Evolutionary conservation across 2,888 invertebrate species (phyloP).

Genomic region (Hypena proboscidalis): DNA sequence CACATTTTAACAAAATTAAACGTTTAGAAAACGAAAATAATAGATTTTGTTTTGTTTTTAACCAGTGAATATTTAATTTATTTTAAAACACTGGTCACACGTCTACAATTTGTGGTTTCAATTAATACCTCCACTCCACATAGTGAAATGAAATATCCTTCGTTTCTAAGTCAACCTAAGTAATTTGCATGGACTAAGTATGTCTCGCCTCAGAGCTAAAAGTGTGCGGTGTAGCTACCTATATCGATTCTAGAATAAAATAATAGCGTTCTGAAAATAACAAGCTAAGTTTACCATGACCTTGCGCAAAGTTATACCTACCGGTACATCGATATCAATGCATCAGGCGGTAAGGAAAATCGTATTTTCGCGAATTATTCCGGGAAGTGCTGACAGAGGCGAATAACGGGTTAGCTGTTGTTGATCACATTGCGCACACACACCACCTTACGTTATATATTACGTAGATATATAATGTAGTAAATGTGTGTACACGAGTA

Average conservation of each 20-base stretch:
- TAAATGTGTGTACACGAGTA: conserved; percentile 33
- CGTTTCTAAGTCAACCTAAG: too few species aligned
- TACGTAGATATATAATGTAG: conserved; percentile 42
- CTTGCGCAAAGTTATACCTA: conserved; percentile 70
- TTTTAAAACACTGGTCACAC: too few species aligned
- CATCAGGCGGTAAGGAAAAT: conserved; percentile 64
- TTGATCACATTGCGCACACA: conserved; percentile 68
- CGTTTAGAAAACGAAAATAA: too few species aligned
- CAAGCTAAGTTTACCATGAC: conserved; percentile 71
- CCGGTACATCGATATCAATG: conserved; percentile 60
- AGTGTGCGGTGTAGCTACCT: neutral
- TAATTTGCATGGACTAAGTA: too few species aligned
- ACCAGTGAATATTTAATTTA: too few species aligned
- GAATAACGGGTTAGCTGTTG: conserved; percentile 79
- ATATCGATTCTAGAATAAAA: conserved; percentile 31
- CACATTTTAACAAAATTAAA: too few species aligned
- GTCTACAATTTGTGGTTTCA: too few species aligned
- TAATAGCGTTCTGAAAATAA: conserved; percentile 54
- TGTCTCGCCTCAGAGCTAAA: too few species aligned
- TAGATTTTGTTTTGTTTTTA: too few species aligned
- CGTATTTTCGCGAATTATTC: conserved; percentile 77
- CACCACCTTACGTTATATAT: conserved; percentile 36
- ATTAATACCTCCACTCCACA: too few species aligned
- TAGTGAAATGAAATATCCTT: too few species aligned
- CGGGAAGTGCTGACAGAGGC: conserved; percentile 79